Percentiles rank a stretch among this genome's conserved stretches.
phyloP scores from a whole-genome alignment of 2,888 invertebrate genomes.

The Diadromus collaris region DNA sequence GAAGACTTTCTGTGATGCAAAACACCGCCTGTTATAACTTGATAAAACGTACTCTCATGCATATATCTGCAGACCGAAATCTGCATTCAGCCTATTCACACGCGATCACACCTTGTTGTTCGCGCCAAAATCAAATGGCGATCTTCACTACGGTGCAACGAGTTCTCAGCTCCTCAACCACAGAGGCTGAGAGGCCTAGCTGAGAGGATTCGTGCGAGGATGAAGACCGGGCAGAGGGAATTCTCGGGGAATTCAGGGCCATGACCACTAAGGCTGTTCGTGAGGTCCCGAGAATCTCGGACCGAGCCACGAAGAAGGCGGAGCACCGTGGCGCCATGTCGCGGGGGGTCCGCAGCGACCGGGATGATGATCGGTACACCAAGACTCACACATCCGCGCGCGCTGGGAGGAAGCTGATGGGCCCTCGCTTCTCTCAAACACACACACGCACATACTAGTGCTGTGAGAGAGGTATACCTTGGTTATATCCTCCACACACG shows the following conservation, averaged over 20 bases:
- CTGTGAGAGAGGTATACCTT: conserved; percentile 22
- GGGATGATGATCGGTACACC: conserved; percentile 59
- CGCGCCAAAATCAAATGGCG: not conserved
- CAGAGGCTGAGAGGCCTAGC: not conserved
- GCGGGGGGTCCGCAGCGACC: conserved; percentile 77
- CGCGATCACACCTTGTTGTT: conserved; percentile 31
- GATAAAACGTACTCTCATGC: no score
- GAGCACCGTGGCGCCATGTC: conserved; percentile 80
- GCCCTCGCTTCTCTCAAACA: conserved; percentile 41
- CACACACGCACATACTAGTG: conserved; percentile 15
- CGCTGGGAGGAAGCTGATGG: conserved; percentile 67
- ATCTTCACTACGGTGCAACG: not conserved
- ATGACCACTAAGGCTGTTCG: conserved; percentile 50
- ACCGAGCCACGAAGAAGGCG: conserved; percentile 69
- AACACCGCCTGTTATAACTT: no score
- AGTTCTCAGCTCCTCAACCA: not conserved
- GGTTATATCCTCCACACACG: conserved; percentile 12
- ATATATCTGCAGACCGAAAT: no score
- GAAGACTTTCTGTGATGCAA: no score
- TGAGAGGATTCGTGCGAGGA: conserved; percentile 27
- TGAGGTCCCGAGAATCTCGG: conserved; percentile 45
- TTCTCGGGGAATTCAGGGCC: conserved; percentile 45
- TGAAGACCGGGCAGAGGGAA: conserved; percentile 18
- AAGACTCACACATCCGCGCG: conserved; percentile 58
- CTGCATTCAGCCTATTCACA: conserved; percentile 38